phyloP scores from a whole-genome alignment of 2,797 vertebrate genomes.

The Lemur catta region DNA sequence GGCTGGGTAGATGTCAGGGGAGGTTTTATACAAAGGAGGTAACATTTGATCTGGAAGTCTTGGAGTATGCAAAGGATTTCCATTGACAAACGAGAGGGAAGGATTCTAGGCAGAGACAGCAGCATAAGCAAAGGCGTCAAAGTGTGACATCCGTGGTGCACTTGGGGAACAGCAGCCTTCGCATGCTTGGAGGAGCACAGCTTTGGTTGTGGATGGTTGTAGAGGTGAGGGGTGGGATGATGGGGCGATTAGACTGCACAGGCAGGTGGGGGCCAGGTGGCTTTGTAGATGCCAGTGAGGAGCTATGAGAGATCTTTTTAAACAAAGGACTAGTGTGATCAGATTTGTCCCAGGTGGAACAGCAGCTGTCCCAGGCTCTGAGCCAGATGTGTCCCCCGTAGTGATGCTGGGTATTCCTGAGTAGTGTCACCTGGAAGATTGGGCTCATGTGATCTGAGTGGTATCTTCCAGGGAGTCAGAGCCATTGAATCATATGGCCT shows the following conservation, averaged over 20 bases:
- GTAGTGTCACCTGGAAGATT: background rate
- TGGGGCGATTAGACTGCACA: background rate
- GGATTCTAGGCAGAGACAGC: background rate
- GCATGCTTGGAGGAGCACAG: background rate
- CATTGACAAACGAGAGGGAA: background rate
- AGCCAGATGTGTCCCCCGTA: background rate
- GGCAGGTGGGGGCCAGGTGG: background rate
- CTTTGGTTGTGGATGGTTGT: background rate
- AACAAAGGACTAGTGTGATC: background rate
- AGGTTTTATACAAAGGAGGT: background rate
- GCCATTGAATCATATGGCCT: background rate
- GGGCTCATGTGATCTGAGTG: background rate
- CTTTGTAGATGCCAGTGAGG: background rate
- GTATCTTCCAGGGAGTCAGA: background rate
- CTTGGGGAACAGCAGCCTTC: background rate
- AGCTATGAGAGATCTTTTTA: background rate
- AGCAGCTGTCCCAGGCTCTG: background rate
- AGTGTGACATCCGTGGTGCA: background rate
- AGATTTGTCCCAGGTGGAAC: background rate
- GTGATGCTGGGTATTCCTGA: background rate
- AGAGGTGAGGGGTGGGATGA: background rate
- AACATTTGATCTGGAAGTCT: background rate
- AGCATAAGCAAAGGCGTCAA: background rate
- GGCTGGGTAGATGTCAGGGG: background rate
- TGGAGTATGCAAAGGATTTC: background rate